Percentiles rank a stretch among this genome's conserved stretches.
phyloP scores from a whole-genome alignment of 1,140 invertebrate genomes.

The Drosophila carrolli region DNA sequence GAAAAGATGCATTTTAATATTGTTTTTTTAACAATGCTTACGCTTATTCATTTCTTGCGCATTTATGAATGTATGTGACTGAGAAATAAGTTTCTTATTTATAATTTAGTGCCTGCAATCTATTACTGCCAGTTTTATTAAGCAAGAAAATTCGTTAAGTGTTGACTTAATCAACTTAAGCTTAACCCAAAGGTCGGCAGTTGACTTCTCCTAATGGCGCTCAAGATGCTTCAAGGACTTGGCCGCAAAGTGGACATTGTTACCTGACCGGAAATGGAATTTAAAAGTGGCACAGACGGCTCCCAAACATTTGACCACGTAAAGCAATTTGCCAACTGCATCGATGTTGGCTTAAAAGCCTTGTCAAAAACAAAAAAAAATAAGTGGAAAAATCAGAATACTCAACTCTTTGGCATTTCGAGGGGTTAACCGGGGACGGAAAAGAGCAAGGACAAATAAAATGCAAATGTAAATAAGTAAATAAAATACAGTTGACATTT shows the following conservation, averaged over 20 bases:
- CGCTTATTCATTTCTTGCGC: too few species aligned
- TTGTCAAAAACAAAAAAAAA: constrained; percentile 31
- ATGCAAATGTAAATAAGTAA: constrained; percentile 56
- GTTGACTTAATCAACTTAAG: constrained; percentile 1
- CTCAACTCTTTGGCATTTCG: constrained; percentile 34
- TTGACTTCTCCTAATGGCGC: constrained; percentile 44
- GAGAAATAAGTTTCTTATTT: not conserved
- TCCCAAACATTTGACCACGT: constrained; percentile 41
- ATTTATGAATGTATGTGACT: too few species aligned
- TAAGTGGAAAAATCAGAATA: constrained; percentile 4
- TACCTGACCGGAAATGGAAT: constrained; percentile 47
- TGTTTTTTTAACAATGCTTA: too few species aligned
- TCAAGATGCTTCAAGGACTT: constrained; percentile 55
- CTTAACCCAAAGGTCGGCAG: constrained; percentile 15
- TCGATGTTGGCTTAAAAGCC: constrained; percentile 54
- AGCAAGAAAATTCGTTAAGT: not conserved
- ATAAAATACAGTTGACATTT: constrained; percentile 58
- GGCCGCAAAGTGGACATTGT: constrained; percentile 45
- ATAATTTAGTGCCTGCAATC: too few species aligned
- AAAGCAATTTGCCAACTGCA: constrained; percentile 58
- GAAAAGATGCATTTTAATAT: too few species aligned
- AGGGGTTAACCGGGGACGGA: not conserved
- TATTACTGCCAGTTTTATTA: too few species aligned
- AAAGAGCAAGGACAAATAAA: constrained; percentile 49
- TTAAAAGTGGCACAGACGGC: constrained; percentile 34